Evolutionary conservation across 2,888 invertebrate genomes (phyloP), one percentile per base, ranked within the genome.

Genomic region (Cheilosia variabilis): DNA sequence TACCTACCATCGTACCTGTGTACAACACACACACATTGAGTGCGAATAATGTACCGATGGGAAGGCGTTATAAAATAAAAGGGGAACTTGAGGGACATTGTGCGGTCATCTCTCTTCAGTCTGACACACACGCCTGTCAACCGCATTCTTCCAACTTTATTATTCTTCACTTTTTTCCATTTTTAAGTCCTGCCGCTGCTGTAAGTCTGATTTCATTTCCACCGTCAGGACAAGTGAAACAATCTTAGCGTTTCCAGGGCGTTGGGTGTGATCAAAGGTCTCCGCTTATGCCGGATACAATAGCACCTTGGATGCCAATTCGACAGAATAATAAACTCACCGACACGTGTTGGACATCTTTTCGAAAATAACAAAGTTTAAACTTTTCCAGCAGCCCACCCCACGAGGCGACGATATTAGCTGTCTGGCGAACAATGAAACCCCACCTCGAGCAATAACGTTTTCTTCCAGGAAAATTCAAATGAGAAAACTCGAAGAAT

Each of bases 271-370:
- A 86, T 86, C 76, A 86, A 81, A 81, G 80, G 66, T 72, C 53
- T 65, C 66, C 65, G 43, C 24, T 24, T 24, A 6, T 22, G 17
- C 43, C 27, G 50, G 31, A 71, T 41, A 60, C 65, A 80, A 76
- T 71, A 63, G 72, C 78, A 72, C 72, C 78, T 84, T 73, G 50
- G 47, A 58, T 57, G 62, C 66, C 71, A 63, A 57, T 60, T 73
- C 58, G 37, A 66, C 57, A 57, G 47, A 80, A 80, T 55, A 80
- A 80, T 27, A 68, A 68, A 37, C 53, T 17, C 68, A 9, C 9
- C 84, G 86, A 77, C 86, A 86, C 86, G 86, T 86, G 86, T 76
- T 86, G 80, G 86, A 76, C 86, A 81, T 77, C 71, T 81, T 58
- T 86, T 55, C 17, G 62, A 17, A 77, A 81, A 68, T 81, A 81